Evolutionary conservation across 1,140 invertebrate genomes (phyloP).

Genomic region (Chionoecetes opilio): DNA sequence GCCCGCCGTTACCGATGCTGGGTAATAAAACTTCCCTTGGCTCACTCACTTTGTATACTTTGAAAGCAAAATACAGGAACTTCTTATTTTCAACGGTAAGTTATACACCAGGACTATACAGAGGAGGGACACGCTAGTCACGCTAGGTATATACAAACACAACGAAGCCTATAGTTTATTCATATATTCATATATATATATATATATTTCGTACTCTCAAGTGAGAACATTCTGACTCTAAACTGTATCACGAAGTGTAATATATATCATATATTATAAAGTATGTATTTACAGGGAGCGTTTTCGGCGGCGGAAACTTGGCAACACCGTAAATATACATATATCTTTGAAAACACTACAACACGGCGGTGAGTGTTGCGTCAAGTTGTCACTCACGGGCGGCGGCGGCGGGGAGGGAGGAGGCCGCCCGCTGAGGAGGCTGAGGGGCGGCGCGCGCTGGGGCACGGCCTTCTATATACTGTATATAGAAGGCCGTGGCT

Average conservation of each 20-base stretch:
- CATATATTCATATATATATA: constrained; percentile 32
- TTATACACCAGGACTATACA: background rate
- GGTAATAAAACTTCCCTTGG: background rate
- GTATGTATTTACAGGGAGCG: no score
- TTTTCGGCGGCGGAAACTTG: constrained; percentile 4
- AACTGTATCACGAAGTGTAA: no score
- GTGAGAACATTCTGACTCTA: no score
- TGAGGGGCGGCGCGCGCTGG: no score
- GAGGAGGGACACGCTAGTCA: background rate
- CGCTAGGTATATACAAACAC: background rate
- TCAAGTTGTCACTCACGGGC: no score
- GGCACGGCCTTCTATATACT: no score
- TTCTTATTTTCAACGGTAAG: constrained; percentile 13
- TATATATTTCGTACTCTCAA: no score
- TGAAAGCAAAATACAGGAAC: constrained; percentile 29
- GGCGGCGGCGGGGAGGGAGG: no score
- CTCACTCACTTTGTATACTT: background rate
- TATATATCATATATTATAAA: no score
- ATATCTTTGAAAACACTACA: background rate
- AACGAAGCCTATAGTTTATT: background rate
- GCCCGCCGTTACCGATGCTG: background rate
- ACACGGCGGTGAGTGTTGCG: no score
- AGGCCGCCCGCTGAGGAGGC: no score
- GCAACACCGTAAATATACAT: constrained; percentile 25
- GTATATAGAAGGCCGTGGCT: no score